Percentiles rank a stretch among this genome's conserved stretches.
Evolutionary conservation across 2,113 vertebrate species (phyloP).

Genomic region (Pandion haliaetus): DNA sequence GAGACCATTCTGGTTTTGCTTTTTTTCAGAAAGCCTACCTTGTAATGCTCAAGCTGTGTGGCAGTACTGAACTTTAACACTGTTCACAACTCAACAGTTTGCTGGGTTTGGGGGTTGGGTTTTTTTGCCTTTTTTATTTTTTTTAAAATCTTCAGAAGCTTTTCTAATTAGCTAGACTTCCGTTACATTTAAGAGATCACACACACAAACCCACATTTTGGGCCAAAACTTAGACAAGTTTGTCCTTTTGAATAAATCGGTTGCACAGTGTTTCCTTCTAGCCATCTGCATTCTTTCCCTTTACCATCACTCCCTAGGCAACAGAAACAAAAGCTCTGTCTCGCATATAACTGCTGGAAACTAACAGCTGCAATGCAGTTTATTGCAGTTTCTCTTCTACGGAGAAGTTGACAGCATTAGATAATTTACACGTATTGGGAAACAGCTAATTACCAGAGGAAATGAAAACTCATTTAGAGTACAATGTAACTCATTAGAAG

Average conservation of each 20-base stretch:
- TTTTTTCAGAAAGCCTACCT: background rate
- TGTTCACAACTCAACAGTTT: background rate
- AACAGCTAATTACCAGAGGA: constrained; percentile 55
- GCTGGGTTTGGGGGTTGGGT: background rate
- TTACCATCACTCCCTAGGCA: constrained; percentile 51
- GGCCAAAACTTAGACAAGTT: constrained; percentile 43
- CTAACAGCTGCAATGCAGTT: constrained; percentile 8
- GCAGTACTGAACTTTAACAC: constrained; percentile 7
- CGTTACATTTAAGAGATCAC: constrained; percentile 50
- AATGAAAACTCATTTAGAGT: background rate
- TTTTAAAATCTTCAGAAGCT: background rate
- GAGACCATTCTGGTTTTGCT: background rate
- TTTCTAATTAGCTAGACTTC: constrained; percentile 48
- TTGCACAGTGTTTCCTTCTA: constrained; percentile 13
- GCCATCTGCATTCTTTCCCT: constrained; percentile 44
- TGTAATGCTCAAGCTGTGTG: background rate
- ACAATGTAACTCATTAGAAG: background rate
- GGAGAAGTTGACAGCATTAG: background rate
- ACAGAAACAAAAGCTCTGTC: constrained; percentile 66
- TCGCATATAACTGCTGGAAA: background rate
- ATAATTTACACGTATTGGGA: constrained; percentile 48
- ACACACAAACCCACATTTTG: constrained; percentile 18
- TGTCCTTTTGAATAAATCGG: background rate
- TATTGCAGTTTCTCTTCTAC: background rate
- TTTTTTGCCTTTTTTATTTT: background rate